Evolutionary conservation across 2,888 invertebrate genomes (phyloP).

Genomic region (Plagodis pulveraria): DNA sequence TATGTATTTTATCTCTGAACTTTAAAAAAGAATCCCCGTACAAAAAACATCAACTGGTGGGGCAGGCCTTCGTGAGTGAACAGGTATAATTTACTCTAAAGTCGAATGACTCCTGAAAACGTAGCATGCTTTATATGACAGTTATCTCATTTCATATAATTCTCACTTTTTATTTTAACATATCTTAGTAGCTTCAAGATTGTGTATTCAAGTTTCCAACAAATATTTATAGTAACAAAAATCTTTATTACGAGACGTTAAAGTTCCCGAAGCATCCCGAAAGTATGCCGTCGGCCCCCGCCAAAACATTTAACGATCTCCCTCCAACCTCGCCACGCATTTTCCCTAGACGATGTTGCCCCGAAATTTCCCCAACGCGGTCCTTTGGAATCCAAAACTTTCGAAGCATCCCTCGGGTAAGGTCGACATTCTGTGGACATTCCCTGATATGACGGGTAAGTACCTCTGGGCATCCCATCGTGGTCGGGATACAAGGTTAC

Average conservation of each 20-base stretch:
- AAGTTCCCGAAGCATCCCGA: conserved; percentile 2
- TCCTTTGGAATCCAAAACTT: conserved; percentile 15
- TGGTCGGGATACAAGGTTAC: not conserved
- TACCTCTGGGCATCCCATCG: conserved; percentile 1
- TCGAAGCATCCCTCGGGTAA: conserved; percentile 13
- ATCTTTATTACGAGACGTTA: not conserved
- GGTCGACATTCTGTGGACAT: conserved; percentile 22
- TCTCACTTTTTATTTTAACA: too few species aligned
- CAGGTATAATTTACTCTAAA: too few species aligned
- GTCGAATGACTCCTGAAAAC: too few species aligned
- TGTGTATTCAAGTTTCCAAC: too few species aligned
- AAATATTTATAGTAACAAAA: too few species aligned
- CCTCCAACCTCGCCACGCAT: conserved; percentile 13
- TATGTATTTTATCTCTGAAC: too few species aligned
- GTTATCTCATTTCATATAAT: too few species aligned
- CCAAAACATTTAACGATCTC: conserved; percentile 12
- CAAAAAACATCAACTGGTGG: too few species aligned
- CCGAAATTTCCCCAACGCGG: conserved; percentile 7
- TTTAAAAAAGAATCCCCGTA: too few species aligned
- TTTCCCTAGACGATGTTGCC: conserved; percentile 8
- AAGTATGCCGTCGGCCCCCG: conserved; percentile 17
- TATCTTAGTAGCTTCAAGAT: too few species aligned
- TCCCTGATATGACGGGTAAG: conserved; percentile 7
- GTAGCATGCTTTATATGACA: too few species aligned
- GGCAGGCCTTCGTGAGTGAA: too few species aligned